Conservation (phyloP, 2,888 invertebrate species). For the Cordilura impudica region DNA sequence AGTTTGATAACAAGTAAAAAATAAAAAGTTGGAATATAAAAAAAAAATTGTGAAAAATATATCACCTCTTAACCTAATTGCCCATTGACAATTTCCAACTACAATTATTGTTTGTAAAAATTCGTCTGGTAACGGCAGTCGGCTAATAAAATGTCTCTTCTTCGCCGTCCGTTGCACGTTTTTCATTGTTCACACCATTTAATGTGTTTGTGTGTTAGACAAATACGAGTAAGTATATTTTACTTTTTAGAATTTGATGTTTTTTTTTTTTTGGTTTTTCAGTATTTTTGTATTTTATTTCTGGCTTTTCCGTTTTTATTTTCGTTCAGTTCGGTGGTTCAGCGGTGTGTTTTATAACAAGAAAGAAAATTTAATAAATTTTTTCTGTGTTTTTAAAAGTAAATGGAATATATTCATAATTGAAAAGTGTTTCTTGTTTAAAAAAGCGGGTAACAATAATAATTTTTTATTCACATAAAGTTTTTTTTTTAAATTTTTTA, state of each 20-base stretch:
- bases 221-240: background rate
- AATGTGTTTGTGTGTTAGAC: background rate
- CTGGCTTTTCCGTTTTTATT: slow-evolving; percentile 11
- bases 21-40: too few species aligned
- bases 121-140: background rate
- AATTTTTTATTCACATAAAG: too few species aligned
- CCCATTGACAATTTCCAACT: background rate
- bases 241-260: slow-evolving; percentile 17
- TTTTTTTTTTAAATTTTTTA: background rate
- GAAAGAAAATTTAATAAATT: background rate
- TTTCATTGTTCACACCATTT: background rate
- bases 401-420: background rate
- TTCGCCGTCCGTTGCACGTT: background rate
- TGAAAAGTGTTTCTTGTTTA: background rate
- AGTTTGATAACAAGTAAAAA: too few species aligned
- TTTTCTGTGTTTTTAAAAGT: slow-evolving; percentile 6
- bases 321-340: slow-evolving; percentile 10
- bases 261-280: slow-evolving; percentile 27
- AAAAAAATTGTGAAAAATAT: too few species aligned
- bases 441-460: too few species aligned
- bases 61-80: too few species aligned
- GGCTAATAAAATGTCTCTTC: background rate
- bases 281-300: slow-evolving; percentile 25
- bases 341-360: slow-evolving; percentile 22
- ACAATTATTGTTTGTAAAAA: too few species aligned